Base-by-base conservation (phyloP, 2,797 vertebrate genomes). In the Discoglossus pictus region DNA sequence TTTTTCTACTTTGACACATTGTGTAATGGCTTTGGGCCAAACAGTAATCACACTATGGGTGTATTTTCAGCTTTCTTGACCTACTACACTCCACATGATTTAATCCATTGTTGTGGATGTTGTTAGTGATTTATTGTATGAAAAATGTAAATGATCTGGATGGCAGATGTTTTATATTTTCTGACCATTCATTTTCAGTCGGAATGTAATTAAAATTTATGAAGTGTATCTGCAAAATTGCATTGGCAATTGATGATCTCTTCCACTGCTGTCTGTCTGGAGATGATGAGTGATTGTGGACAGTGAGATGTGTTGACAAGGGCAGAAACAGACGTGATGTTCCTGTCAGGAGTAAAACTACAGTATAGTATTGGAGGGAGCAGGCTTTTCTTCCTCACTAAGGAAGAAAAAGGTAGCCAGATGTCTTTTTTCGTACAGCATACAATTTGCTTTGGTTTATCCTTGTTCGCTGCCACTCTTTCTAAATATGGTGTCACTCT, bases 81-180 rank as follows among this genome's bases (percentile, higher is more conserved):
- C 86, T 85, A 82, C 83, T 76, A 76, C 75, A 80, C 85, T 82
- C 54, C 83, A 76, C 74, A 78, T 86, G 88, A 89, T 87, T 88
- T 85, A 90, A 86, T 84, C 81, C 80, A 77, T 75, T 85, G 85
- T 85, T 88, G 83, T 61, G 84, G 83, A 84, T 83, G 82, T 81
- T 85, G 87, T 84, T 82, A 83, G 84, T 94, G 92, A 96, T 95
- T 94, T 95, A 96, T 93, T 86, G 84, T 84, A 90, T 50, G 74
- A 92, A 92, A 88, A 92, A 90, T 90, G 84, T 92, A 93, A 93
- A 93, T 95, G 92, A 95, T 94, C 90, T 89, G 86, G 87, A 85
- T 90, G 93, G 93, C 94, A 97, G 94, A 95, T 97, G 95, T 96
- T 96, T 94, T 94, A 93, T 93, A 94, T 94, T 94, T 96, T 95